These are phyloP conservation scores for Muntiacus reevesi DNA, from an alignment of 2,113 vertebrate species.

Conservation along the genomic window DNA sequence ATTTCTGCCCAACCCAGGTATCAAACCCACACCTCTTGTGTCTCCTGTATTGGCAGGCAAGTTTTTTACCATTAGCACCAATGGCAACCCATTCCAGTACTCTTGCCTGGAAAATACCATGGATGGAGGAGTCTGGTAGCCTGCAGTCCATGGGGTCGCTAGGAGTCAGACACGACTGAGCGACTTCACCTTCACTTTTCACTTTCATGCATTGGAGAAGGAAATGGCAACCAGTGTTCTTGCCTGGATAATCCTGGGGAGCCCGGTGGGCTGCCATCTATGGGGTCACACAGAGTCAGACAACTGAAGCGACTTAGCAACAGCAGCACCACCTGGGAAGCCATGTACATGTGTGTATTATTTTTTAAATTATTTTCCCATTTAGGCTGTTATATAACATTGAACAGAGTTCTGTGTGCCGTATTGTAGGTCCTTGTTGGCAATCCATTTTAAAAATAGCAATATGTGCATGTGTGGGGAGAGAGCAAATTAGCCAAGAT, in stretches of 20 bases:
- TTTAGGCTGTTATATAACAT: neutral
- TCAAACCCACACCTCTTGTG: neutral
- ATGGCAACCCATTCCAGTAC: neutral
- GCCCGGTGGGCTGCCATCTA: neutral
- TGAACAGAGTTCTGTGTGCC: neutral
- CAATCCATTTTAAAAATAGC: neutral
- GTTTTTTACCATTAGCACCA: neutral
- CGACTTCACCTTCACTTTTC: neutral
- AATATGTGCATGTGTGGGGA: neutral
- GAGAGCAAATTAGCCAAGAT: neutral
- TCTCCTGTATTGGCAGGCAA: neutral
- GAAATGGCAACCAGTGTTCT: neutral
- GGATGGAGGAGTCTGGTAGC: neutral
- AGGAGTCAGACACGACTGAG: neutral
- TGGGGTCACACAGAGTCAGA: neutral
- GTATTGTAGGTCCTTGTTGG: neutral
- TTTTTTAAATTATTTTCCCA: neutral
- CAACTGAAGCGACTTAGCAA: neutral
- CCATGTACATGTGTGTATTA: neutral
- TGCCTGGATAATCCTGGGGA: neutral
- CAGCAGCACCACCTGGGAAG: neutral
- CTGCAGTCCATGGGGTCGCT: neutral
- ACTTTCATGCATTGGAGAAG: neutral
- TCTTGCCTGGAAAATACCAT: neutral
- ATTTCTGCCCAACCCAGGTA: neutral